These are phyloP conservation scores for Xerus rutilus DNA, from an alignment of 2,797 vertebrate genomes.

Conservation along the genomic window DNA sequence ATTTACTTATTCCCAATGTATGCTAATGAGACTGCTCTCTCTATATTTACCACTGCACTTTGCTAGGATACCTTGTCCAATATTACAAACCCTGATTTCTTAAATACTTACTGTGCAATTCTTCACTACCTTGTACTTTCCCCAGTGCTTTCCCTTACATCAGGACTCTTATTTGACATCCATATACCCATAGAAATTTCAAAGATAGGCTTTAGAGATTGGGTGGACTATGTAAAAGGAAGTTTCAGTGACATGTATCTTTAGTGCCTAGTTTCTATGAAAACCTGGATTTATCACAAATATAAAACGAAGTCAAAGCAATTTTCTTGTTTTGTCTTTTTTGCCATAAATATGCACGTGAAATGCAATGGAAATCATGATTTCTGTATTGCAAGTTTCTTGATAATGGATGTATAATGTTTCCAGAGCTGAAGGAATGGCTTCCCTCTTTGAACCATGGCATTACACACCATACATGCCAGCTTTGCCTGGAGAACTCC, in stretches of 20 bases:
- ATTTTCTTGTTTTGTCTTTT: neutral
- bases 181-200: neutral
- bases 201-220: neutral
- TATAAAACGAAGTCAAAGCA: neutral
- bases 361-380: neutral
- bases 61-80: neutral
- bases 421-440: neutral
- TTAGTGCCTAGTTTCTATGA: neutral
- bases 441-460: neutral
- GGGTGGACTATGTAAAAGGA: neutral
- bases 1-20: neutral
- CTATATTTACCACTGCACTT: neutral
- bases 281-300: neutral
- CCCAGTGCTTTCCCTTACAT: neutral
- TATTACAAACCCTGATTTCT: neutral
- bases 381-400: neutral
- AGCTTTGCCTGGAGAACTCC: neutral
- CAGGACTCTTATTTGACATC: neutral
- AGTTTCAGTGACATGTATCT: neutral
- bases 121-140: neutral
- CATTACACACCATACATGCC: rapidly evolving
- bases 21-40: neutral
- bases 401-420: neutral
- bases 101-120: neutral
- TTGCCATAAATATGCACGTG: neutral